Base-by-base conservation (phyloP, 2,888 invertebrate species). In the Aspidiotus rigidus region DNA sequence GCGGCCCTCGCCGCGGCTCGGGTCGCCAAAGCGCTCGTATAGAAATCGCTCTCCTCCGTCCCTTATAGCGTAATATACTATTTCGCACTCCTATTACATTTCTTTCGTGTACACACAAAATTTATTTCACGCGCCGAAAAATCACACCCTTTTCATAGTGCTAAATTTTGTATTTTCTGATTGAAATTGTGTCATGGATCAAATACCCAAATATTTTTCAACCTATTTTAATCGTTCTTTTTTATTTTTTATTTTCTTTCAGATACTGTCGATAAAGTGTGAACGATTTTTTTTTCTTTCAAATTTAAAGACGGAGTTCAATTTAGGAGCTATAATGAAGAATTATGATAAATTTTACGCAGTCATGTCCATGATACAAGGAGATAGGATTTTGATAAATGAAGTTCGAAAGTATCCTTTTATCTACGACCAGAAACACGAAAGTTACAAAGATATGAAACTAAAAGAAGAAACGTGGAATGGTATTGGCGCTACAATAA, bases 301-400 rank as follows among this genome's bases (percentile, higher is more conserved):
- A 7, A 7, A 28, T 59, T 59, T 28, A 59, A 59, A 28, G 6
- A 59, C 59, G 59, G 59, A 59, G 16, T 39, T 28, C 1, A 13
- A 59, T 59, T 39, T 59, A 39, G 28, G 7, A 15, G n/a, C 9
- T 17, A 69, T 41, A 53, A 69, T 69, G 69, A 69, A 69, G 63
- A 69, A 69, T 57, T 69, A 69, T 62, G 69, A 69, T 57, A 69
- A 69, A 56, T 69, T 69, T 44, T 69, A 69, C 57, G 69, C 69
- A 15, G 69, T 69, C 49, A 69, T 69, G 69, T 69, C 69, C n/a
- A 57, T 69, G 63, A 69, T 69, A 41, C 69, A 69, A 63, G 69
- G 69, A 11, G 69, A 69, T 49, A 69, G 63, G 16, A 69, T 69
- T 42, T 44, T 69, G 16, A 69, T 69, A 41, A 69, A 69, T 55